phyloP scores from a whole-genome alignment of 2,888 invertebrate genomes.

The Tenthredo distinguenda region DNA sequence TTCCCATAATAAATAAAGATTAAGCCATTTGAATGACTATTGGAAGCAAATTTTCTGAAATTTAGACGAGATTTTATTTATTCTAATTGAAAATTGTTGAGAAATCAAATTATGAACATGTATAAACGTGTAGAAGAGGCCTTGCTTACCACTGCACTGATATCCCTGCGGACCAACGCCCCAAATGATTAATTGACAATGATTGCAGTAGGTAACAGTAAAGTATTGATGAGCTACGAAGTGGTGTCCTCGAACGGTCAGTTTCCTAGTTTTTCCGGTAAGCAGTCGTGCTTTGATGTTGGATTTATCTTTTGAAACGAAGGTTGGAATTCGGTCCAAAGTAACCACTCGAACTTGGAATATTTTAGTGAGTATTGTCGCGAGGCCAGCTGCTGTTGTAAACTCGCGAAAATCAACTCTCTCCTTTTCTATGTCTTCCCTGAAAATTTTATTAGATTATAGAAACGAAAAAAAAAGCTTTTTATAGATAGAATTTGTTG shows the following conservation, averaged over 20 bases:
- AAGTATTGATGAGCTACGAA: constrained; percentile 93
- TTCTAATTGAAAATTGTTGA: constrained; percentile 37
- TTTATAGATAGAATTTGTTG: constrained; percentile 23
- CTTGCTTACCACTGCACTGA: constrained; percentile 91
- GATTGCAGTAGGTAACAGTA: constrained; percentile 94
- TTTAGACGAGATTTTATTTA: neutral
- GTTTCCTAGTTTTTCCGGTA: constrained; percentile 85
- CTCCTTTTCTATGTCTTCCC: constrained; percentile 84
- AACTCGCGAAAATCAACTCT: constrained; percentile 82
- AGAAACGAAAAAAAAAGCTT: constrained; percentile 10
- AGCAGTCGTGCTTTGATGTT: constrained; percentile 83
- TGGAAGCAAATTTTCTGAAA: neutral
- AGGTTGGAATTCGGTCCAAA: constrained; percentile 89
- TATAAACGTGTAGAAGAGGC: neutral
- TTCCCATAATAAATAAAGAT: neutral
- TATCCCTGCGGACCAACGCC: constrained; percentile 98
- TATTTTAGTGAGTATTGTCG: constrained; percentile 89
- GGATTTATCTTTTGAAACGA: constrained; percentile 91
- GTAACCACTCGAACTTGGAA: constrained; percentile 84
- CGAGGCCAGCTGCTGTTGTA: constrained; percentile 88
- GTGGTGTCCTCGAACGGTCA: constrained; percentile 93
- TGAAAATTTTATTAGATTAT: constrained; percentile 64
- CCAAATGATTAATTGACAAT: constrained; percentile 95
- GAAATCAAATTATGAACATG: neutral
- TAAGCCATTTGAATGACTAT: too few relatives aligned